phyloP scores from a whole-genome alignment of 2,797 vertebrate genomes.

The Trematomus bernacchii region DNA sequence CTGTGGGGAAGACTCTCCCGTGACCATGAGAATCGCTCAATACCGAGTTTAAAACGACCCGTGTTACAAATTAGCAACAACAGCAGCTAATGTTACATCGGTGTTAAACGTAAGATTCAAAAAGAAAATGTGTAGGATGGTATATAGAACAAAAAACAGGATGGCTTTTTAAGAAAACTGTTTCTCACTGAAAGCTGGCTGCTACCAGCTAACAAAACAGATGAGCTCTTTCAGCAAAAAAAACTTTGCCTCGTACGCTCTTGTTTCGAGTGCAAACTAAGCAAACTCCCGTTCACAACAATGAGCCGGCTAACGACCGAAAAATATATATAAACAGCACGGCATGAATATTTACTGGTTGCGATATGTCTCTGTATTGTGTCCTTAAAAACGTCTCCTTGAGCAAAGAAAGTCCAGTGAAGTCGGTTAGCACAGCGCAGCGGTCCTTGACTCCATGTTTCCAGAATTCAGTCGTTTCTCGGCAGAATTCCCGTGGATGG shows the following conservation, averaged over 20 bases:
- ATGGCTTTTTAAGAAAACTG: slow-evolving; percentile 2
- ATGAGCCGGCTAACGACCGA: slow-evolving; percentile 57
- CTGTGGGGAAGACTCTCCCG: slow-evolving; percentile 69
- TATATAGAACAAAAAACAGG: slow-evolving; percentile 14
- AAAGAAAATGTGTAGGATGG: background rate
- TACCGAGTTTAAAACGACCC: slow-evolving; percentile 52
- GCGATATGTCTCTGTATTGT: slow-evolving; percentile 36
- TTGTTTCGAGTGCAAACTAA: slow-evolving; percentile 78
- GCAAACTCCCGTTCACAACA: slow-evolving; percentile 76
- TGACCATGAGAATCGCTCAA: slow-evolving; percentile 70
- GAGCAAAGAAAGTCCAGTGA: slow-evolving; percentile 47
- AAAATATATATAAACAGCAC: slow-evolving; percentile 52
- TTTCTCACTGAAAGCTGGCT: slow-evolving; percentile 42
- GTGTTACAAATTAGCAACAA: slow-evolving; percentile 62
- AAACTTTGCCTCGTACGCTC: slow-evolving; percentile 79
- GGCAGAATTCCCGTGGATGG: slow-evolving; percentile 81
- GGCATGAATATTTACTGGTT: slow-evolving; percentile 45
- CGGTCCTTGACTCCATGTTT: slow-evolving; percentile 86
- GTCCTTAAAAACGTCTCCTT: slow-evolving; percentile 61
- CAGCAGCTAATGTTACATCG: slow-evolving; percentile 45
- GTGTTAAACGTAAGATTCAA: slow-evolving; percentile 3
- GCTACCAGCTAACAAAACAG: slow-evolving; percentile 81
- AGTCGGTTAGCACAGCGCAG: slow-evolving; percentile 68
- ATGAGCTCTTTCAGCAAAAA: slow-evolving; percentile 76
- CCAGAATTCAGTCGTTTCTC: slow-evolving; percentile 77